Evolutionary conservation across 2,797 vertebrate genomes (phyloP).

Genomic region (Salarias fasciatus): DNA sequence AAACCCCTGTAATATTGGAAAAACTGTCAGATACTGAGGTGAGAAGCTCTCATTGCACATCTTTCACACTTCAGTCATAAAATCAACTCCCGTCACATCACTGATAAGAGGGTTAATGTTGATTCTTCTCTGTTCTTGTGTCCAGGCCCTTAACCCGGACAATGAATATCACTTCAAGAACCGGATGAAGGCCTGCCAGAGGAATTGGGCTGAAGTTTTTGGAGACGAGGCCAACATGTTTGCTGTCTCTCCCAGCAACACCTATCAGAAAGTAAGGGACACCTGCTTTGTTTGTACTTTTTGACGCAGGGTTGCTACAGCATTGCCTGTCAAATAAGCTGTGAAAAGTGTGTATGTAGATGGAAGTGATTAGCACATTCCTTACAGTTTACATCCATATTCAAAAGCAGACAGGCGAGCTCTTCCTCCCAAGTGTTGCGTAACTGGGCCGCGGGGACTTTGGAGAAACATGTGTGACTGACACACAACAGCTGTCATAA

Average conservation of each 20-base stretch:
- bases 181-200: slow-evolving; percentile 96
- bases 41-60: too few species aligned
- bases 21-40: too few species aligned
- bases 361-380: slow-evolving; percentile 24
- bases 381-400: slow-evolving; percentile 32
- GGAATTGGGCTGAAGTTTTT: slow-evolving; percentile 98
- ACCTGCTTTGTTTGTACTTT: neutral
- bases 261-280: slow-evolving; percentile 91
- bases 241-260: slow-evolving; percentile 91
- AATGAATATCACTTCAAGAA: slow-evolving; percentile 99
- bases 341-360: slow-evolving; percentile 12
- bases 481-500: slow-evolving; percentile 66
- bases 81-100: too few species aligned
- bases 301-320: neutral
- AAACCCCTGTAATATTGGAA: too few species aligned
- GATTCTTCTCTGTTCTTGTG: slow-evolving; percentile 3
- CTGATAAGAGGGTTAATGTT: too few species aligned
- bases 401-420: slow-evolving; percentile 25
- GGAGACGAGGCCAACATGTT: slow-evolving; percentile 94
- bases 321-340: neutral
- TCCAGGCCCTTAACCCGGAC: slow-evolving; percentile 96
- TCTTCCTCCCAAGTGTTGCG: slow-evolving; percentile 36
- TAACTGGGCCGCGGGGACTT: slow-evolving; percentile 35
- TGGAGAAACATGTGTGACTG: slow-evolving; percentile 51
- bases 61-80: too few species aligned